Evolutionary conservation across 2,888 invertebrate genomes (phyloP).

Genomic region (Omphaloscelis lunosa): DNA sequence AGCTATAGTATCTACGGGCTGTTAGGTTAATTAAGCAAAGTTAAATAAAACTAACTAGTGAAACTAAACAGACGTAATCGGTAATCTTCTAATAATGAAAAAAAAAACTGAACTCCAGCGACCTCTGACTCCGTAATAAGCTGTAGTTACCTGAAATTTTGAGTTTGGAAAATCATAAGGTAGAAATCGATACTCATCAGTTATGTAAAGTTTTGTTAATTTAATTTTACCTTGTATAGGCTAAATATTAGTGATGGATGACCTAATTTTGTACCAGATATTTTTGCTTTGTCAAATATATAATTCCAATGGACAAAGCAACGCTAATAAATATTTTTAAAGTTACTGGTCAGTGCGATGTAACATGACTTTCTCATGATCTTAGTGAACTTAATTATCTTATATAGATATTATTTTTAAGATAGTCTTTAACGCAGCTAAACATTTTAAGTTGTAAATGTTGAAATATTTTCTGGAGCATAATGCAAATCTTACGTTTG

Average conservation of each 20-base stretch:
- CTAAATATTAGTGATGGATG: not conserved
- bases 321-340: not conserved
- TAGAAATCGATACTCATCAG: not conserved
- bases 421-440: slow-evolving; percentile 23
- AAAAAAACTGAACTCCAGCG: not conserved
- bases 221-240: not conserved
- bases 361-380: slow-evolving; percentile 11
- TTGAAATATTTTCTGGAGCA: not conserved
- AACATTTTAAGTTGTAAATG: not conserved
- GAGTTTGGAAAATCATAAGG: not conserved
- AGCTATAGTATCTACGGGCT: not conserved
- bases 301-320: not conserved
- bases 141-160: not conserved
- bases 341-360: not conserved
- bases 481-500: not conserved
- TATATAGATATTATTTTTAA: not conserved
- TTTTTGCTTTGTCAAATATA: not conserved
- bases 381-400: slow-evolving; percentile 21
- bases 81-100: not conserved
- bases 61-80: not conserved
- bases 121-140: not conserved
- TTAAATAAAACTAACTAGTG: not conserved
- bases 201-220: not conserved
- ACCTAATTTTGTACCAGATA: not conserved
- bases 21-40: not conserved